A percentile compares a stretch with the other conserved stretches of the same genome.
phyloP scores from a whole-genome alignment of 2,113 vertebrate genomes.

The Laterallus jamaicensis region DNA sequence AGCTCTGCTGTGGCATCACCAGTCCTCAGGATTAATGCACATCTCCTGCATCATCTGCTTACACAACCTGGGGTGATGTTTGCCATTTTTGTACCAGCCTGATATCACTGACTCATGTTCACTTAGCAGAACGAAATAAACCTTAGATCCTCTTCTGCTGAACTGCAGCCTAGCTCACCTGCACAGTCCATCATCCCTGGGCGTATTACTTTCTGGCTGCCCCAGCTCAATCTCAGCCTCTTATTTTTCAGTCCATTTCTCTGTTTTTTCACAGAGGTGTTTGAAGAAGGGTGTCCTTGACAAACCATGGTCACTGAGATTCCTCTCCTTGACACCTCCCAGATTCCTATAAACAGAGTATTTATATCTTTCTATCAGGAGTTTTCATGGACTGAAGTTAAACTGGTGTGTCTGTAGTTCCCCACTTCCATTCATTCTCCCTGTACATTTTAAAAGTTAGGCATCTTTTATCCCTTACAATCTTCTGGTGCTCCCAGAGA shows the following conservation, averaged over 20 bases:
- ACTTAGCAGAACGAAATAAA: neutral
- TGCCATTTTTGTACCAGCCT: neutral
- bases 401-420: neutral
- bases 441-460: neutral
- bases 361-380: neutral
- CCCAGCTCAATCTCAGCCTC: neutral
- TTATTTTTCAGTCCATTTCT: neutral
- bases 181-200: neutral
- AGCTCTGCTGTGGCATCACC: neutral
- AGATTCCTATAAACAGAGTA: neutral
- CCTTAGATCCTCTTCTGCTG: neutral
- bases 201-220: neutral
- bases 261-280: neutral
- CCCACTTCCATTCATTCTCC: neutral
- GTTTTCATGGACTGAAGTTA: neutral
- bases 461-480: neutral
- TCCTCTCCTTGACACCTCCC: neutral
- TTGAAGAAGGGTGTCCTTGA: neutral
- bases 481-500: neutral
- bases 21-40: neutral
- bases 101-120: neutral
- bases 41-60: neutral
- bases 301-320: neutral
- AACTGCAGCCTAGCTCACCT: neutral
- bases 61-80: neutral